Evolutionary conservation across 2,888 invertebrate genomes (phyloP).

Genomic region (Cataglyphis rosenhaueri): DNA sequence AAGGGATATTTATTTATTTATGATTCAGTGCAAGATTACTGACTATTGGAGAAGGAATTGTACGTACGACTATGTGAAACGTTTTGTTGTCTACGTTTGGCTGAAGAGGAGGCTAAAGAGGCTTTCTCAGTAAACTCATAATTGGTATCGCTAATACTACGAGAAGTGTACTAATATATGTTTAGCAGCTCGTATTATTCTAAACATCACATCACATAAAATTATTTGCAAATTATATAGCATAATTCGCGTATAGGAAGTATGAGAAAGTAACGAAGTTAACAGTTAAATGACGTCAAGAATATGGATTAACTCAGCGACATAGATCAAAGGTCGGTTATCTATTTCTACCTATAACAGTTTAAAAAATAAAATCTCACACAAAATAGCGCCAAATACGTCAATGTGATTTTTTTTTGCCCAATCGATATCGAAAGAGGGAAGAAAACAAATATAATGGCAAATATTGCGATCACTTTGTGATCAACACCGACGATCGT

Average conservation of each 20-base stretch:
- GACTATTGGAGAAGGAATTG: neutral
- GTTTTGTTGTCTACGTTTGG: neutral
- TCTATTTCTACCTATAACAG: neutral
- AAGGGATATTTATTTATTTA: neutral
- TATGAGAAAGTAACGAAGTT: neutral
- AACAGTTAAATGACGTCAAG: neutral
- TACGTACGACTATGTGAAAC: neutral
- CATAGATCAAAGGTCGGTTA: neutral
- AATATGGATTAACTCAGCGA: neutral
- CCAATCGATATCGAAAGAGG: neutral
- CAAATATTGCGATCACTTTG: conserved; percentile 13
- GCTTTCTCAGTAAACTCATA: neutral
- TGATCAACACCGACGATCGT: neutral
- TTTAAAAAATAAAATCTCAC: neutral
- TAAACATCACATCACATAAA: too few relatives aligned
- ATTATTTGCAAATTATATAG: neutral
- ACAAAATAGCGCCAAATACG: neutral
- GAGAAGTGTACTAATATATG: neutral
- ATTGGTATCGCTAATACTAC: neutral
- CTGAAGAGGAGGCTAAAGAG: neutral
- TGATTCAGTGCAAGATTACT: neutral
- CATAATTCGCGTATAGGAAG: neutral
- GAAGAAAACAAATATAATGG: neutral
- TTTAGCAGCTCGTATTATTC: neutral
- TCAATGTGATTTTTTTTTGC: neutral